Conservation (phyloP, 2,113 vertebrate genomes). For the Ascaphus truei region DNA sequence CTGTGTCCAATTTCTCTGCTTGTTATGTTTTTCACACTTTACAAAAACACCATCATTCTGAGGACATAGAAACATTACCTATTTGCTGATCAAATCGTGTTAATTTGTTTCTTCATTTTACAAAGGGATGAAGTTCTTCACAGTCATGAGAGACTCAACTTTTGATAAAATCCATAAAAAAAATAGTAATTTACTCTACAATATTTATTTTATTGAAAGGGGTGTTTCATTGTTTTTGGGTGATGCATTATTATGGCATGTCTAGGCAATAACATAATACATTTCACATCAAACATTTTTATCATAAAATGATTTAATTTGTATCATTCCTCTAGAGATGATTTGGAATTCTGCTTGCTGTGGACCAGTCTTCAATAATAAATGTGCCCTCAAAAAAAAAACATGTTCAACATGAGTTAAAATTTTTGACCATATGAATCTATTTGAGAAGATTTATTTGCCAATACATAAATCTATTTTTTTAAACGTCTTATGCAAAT, state of each 20-base stretch:
- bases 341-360: too few relatives aligned
- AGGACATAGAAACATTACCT: background rate
- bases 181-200: background rate
- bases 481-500: too few relatives aligned
- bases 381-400: too few relatives aligned
- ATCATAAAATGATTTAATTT: too few relatives aligned
- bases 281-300: background rate
- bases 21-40: conserved; percentile 11
- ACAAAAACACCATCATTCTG: background rate
- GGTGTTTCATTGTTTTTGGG: background rate
- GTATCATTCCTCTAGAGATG: too few relatives aligned
- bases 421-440: too few relatives aligned
- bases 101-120: background rate
- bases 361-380: too few relatives aligned
- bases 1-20: conserved; percentile 6
- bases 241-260: background rate
- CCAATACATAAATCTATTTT: too few relatives aligned
- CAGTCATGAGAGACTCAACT: background rate
- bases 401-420: too few relatives aligned
- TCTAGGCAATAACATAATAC: background rate
- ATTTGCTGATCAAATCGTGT: background rate
- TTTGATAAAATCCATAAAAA: background rate
- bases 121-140: background rate
- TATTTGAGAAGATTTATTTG: too few relatives aligned
- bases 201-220: background rate